phyloP scores from a whole-genome alignment of 2,113 vertebrate species.

The Pelecanus crispus region DNA sequence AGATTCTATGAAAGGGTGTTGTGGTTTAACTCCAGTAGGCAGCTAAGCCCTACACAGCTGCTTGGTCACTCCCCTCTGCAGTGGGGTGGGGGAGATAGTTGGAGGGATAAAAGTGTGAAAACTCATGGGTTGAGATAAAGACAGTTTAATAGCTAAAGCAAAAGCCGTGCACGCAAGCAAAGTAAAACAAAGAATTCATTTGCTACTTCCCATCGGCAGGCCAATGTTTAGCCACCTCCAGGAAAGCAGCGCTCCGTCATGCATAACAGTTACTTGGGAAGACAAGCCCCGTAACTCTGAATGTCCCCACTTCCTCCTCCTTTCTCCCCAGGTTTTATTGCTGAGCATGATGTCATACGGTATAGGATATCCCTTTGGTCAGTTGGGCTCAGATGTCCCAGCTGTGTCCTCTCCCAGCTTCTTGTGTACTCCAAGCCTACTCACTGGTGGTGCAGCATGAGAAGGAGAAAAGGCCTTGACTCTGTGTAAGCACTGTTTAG shows the following conservation, averaged over 20 bases:
- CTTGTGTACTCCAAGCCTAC: neutral
- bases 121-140: neutral
- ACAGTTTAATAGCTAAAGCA: neutral
- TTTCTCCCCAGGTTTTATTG: too few relatives aligned
- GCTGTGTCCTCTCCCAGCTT: neutral
- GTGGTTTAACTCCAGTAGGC: neutral
- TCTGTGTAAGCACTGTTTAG: neutral
- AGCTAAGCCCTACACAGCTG: neutral
- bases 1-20: neutral
- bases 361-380: neutral
- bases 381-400: neutral
- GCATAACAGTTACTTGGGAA: neutral
- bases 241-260: neutral
- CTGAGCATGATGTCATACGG: neutral
- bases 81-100: neutral
- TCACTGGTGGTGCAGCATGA: fast-evolving
- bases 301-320: fast-evolving
- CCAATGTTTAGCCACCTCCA: neutral
- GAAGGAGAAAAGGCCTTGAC: neutral
- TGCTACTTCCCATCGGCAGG: fast-evolving
- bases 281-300: fast-evolving
- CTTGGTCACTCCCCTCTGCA: neutral
- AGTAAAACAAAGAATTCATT: neutral
- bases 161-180: neutral
- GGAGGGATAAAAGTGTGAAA: neutral